Evolutionary conservation across 1,140 invertebrate genomes (phyloP).

Genomic region (Scaptomyza hsui): DNA sequence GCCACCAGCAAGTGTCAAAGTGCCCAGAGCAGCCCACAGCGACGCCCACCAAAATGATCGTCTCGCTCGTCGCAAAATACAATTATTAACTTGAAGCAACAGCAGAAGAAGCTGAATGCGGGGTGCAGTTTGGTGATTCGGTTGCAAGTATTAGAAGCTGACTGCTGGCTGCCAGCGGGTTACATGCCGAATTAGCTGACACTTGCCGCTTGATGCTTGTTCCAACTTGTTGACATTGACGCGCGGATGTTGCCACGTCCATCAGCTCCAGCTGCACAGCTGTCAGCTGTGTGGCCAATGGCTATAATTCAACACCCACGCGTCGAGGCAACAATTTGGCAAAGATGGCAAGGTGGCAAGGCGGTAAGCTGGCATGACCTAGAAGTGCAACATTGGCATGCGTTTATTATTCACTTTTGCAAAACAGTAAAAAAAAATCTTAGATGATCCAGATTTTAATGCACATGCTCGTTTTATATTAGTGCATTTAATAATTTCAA

Average conservation of each 20-base stretch:
- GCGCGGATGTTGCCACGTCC: slow-evolving; percentile 46
- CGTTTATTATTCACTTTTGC: slow-evolving; percentile 20
- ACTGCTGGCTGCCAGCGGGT: not conserved
- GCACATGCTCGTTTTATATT: too few relatives aligned
- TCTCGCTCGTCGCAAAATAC: slow-evolving; percentile 53
- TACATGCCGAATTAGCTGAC: not conserved
- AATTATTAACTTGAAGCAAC: slow-evolving; percentile 61
- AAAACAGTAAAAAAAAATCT: too few relatives aligned
- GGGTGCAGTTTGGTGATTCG: slow-evolving; percentile 2
- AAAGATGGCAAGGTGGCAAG: slow-evolving; percentile 16
- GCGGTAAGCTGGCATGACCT: slow-evolving; percentile 20
- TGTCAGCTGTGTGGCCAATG: slow-evolving; percentile 42
- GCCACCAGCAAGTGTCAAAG: slow-evolving; percentile 61
- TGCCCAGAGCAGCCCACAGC: slow-evolving; percentile 12
- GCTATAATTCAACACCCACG: slow-evolving; percentile 79
- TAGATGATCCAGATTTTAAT: too few relatives aligned
- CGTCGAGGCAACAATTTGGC: slow-evolving; percentile 9
- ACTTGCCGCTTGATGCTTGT: slow-evolving; percentile 47
- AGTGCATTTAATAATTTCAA: too few relatives aligned
- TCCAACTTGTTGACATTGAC: slow-evolving; percentile 73
- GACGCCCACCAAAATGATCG: slow-evolving; percentile 54
- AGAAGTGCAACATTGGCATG: slow-evolving; percentile 10
- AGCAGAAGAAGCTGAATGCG: slow-evolving; percentile 7
- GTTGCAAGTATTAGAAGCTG: slow-evolving; percentile 26
- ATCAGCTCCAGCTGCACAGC: slow-evolving; percentile 40